phyloP scores from a whole-genome alignment of 2,888 invertebrate species.

The Uloborus plumipes region DNA sequence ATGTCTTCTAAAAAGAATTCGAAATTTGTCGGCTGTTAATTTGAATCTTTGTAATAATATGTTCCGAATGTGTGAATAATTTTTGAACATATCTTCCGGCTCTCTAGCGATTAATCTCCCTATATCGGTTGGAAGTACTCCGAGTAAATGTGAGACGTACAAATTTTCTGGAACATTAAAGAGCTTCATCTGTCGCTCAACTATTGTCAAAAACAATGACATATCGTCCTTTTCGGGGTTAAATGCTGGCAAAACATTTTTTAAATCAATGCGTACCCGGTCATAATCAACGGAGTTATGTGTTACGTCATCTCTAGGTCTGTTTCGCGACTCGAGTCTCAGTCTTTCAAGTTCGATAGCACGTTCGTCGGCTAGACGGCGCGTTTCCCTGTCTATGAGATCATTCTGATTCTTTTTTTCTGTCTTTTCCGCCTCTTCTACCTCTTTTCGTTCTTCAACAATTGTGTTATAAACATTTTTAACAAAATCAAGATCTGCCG shows the following conservation, averaged over 20 bases:
- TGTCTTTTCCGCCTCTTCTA: neutral
- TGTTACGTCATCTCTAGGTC: neutral
- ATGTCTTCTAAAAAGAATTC: constrained; percentile 8
- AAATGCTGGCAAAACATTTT: constrained; percentile 14
- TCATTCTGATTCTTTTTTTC: neutral
- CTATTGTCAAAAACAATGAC: constrained; percentile 5
- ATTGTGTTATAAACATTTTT: constrained; percentile 1
- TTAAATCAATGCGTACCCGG: neutral
- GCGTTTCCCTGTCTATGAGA: neutral
- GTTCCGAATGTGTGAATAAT: constrained; percentile 7
- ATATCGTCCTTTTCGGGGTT: neutral
- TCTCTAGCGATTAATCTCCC: constrained; percentile 7
- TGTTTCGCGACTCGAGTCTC: neutral
- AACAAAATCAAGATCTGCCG: neutral
- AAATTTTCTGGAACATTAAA: constrained; percentile 1
- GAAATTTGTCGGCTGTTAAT: constrained; percentile 5
- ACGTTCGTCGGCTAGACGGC: constrained; percentile 1
- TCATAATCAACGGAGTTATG: neutral
- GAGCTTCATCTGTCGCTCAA: constrained; percentile 16
- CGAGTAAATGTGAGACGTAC: constrained; percentile 10
- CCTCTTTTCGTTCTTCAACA: neutral
- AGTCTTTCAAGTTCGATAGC: constrained; percentile 19
- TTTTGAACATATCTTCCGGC: constrained; percentile 1
- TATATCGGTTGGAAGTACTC: constrained; percentile 14
- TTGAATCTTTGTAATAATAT: constrained; percentile 17